Percentiles rank a stretch among this genome's conserved stretches.
Conservation (phyloP, 2,888 invertebrate genomes). For the Heliconius erato region DNA sequence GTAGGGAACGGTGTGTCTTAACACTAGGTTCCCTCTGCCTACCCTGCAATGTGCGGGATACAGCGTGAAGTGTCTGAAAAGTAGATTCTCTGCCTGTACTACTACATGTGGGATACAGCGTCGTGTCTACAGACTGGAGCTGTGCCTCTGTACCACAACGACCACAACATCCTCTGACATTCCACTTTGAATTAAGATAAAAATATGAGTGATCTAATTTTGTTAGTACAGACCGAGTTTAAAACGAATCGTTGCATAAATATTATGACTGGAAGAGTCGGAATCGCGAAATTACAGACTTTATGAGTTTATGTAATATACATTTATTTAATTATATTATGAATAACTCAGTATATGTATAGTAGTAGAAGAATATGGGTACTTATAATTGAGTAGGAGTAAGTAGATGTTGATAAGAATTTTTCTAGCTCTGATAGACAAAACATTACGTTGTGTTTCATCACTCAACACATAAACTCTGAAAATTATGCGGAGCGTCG, state of each 20-base stretch:
- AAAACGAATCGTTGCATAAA: constrained; percentile 31
- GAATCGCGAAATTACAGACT: constrained; percentile 27
- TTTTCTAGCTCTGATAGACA: background rate
- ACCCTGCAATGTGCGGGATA: no score
- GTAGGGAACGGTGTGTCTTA: no score
- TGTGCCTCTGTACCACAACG: no score
- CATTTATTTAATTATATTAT: constrained; percentile 1
- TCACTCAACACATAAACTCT: background rate
- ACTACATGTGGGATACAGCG: no score
- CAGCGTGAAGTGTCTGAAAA: no score
- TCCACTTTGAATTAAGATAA: background rate
- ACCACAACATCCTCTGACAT: background rate
- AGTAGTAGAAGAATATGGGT: no score
- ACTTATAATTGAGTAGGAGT: no score
- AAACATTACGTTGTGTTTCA: background rate
- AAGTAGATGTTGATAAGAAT: background rate
- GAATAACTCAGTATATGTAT: no score
- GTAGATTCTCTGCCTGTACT: no score
- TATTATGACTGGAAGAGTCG: constrained; percentile 34
- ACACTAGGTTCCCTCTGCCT: no score
- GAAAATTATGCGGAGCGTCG: no score
- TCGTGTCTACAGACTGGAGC: no score
- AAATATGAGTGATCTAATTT: background rate
- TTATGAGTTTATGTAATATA: background rate
- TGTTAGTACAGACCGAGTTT: constrained; percentile 7